Conservation (phyloP, 2,888 invertebrate species). For the Acanthosepion lycidas region DNA sequence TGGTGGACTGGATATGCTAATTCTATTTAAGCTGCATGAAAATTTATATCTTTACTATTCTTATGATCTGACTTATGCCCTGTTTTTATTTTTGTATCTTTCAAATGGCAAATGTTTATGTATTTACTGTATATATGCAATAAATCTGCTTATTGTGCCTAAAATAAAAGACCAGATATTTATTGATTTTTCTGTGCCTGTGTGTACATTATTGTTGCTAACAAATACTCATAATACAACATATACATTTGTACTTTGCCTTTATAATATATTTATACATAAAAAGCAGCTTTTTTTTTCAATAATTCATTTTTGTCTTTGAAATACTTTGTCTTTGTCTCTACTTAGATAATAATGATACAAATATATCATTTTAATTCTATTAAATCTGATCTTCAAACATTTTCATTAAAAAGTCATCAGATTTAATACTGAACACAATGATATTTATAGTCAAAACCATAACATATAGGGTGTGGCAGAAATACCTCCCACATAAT, state of each 20-base stretch:
- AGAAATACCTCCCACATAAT: too few species aligned
- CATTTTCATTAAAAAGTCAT: too few species aligned
- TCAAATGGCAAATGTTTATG: slow-evolving; percentile 34
- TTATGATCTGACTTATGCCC: background rate
- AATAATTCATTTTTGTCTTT: too few species aligned
- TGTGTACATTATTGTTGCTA: background rate
- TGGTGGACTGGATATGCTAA: slow-evolving; percentile 23
- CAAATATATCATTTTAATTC: too few species aligned
- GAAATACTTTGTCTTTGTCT: too few species aligned
- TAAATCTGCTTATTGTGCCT: background rate
- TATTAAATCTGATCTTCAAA: too few species aligned
- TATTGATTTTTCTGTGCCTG: slow-evolving; percentile 33
- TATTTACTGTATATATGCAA: slow-evolving; percentile 21
- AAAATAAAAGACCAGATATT: background rate
- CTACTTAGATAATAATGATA: too few species aligned
- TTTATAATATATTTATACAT: background rate
- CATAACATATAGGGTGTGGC: too few species aligned
- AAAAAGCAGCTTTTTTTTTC: background rate
- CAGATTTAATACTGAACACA: too few species aligned
- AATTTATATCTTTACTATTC: background rate
- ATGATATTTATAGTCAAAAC: too few species aligned
- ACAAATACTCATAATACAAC: background rate
- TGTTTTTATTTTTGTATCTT: background rate
- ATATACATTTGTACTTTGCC: too few species aligned
- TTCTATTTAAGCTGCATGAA: background rate